Evolutionary conservation across 2,113 vertebrate genomes (phyloP), one percentile per base, ranked within the genome.

Genomic region (Clinocottus analis): DNA sequence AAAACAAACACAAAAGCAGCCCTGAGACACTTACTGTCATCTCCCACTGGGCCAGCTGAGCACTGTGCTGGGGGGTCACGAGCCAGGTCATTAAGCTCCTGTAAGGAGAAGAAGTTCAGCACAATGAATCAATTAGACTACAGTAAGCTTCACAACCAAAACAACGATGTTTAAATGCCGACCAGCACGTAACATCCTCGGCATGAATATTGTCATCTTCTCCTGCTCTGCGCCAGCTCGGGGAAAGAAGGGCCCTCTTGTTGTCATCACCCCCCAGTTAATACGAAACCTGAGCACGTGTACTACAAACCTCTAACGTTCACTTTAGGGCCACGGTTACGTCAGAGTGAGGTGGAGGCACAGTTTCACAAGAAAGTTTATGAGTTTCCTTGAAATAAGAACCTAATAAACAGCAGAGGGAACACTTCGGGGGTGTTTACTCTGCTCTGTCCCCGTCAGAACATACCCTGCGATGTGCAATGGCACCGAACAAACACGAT

Each of bases 31-130:
- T 91, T 89, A 95, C 95, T 93, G 86, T 95, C 95, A 53, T 95
- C 95, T 1, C 93, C 94, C 62, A 95, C 94, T 19, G 95, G 95
- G 60, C 95, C 95, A 7, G 95, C 95, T 3, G 94, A 95, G 89
- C 95, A 95, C 82, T 95, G 95, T 60, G 95, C 94, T 49, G 95
- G 95, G 59, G 95, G 95, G 91, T 95, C 95, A 79, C 95, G 93
- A 51, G 94, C 92, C 89, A 95, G 90, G 85, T 95, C 95, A n/a
- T 85, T 89, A 37, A 95, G 87, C 91, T 95, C 95, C 95, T 95
- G 74, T 25, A 80, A 75, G 10, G 23, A 85, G 69, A 77, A 66
- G 9, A 53, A 27, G 61, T 69, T 73, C 7, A 41, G 19, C 25
- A 79, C 33, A 83, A 62, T 58, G 58, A 43, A 78, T 31, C 53